Evolutionary conservation across 1,140 invertebrate genomes (phyloP), one percentile per base, ranked within the genome.

Genomic region (Sminthurinus signatus): DNA sequence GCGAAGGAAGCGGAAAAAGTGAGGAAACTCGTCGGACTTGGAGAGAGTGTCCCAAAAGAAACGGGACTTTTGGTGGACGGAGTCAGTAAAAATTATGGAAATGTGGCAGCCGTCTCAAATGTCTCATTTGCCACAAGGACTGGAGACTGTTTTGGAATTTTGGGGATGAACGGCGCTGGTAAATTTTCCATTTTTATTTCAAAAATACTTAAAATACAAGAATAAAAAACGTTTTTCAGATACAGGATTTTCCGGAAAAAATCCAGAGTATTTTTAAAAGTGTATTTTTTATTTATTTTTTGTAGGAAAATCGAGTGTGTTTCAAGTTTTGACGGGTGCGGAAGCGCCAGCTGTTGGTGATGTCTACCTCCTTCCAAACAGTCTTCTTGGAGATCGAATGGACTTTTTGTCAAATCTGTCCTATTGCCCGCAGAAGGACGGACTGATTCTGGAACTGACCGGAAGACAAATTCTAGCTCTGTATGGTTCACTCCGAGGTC

Each of bases 321-420:
- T 63, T n/a, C 39, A 57, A 39, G 48, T 57, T n/a, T 29, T 63
- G 2, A 44, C 61, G 12, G 54, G 52, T 29, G 42, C 21, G 36
- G 28, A 51, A 36, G 29, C 48, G n/a, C 61, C 61, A 15, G 42
- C 31, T 3, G 39, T 46, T 31, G 61, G 61, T 14, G 43, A 63
- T 27, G 50, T 43, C 21, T 78, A 70, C 68, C 73, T 84, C 1
- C 75, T 78, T 66, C 75, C 77, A 5, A 75, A 74, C 72, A 76
- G 73, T 67, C 65, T 78, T 14, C 75, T 73, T 27, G 73, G 67
- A 21, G 62, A 80, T 52, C 74, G 78, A 4, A 75, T 74, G 60
- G 75, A 76, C 36, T 60, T 32, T 36, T 25, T 60, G 21, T 60
- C 59, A 0, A n/a, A n/a, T 8, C 31, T 60, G 8, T 28, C 32